Evolutionary conservation across 2,113 vertebrate genomes (phyloP).

Genomic region (Pseudorhombus dupliciocellatus): DNA sequence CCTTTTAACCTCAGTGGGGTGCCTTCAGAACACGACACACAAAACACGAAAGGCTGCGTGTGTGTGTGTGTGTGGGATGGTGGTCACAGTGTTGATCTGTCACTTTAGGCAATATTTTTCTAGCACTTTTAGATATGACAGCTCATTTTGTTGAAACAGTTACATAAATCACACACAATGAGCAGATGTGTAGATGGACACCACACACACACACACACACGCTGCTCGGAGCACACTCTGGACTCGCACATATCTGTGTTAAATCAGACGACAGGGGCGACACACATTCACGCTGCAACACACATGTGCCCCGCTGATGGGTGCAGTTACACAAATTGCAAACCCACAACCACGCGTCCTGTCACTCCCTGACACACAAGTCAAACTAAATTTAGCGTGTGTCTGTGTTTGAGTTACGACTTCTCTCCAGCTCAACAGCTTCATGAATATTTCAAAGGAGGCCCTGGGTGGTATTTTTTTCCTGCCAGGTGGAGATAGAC

Average conservation of each 20-base stretch:
- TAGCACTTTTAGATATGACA: slow-evolving; percentile 39
- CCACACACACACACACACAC: slow-evolving; percentile 8
- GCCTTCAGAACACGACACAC: too few relatives aligned
- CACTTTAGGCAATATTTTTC: slow-evolving; percentile 38
- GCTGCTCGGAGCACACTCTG: not conserved
- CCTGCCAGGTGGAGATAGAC: too few relatives aligned
- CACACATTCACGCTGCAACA: not conserved
- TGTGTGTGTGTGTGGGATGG: too few relatives aligned
- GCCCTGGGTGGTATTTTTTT: slow-evolving; percentile 12
- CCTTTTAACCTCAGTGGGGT: too few relatives aligned
- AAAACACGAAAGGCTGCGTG: too few relatives aligned
- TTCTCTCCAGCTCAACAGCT: slow-evolving; percentile 27
- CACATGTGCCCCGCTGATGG: not conserved
- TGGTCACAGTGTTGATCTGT: not conserved
- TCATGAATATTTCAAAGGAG: slow-evolving; percentile 56
- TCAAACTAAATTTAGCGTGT: slow-evolving; percentile 36
- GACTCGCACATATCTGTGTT: slow-evolving; percentile 21
- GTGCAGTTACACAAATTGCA: not conserved
- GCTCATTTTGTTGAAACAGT: not conserved
- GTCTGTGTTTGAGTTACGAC: slow-evolving; percentile 11
- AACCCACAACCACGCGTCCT: slow-evolving; percentile 3
- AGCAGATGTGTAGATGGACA: too few relatives aligned
- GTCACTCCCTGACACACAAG: slow-evolving; percentile 8
- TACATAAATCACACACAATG: not conserved
- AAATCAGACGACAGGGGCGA: slow-evolving; percentile 7